Base-by-base conservation (phyloP, 92 coral and sea anemone species). In the Nematostella vectensis region DNA sequence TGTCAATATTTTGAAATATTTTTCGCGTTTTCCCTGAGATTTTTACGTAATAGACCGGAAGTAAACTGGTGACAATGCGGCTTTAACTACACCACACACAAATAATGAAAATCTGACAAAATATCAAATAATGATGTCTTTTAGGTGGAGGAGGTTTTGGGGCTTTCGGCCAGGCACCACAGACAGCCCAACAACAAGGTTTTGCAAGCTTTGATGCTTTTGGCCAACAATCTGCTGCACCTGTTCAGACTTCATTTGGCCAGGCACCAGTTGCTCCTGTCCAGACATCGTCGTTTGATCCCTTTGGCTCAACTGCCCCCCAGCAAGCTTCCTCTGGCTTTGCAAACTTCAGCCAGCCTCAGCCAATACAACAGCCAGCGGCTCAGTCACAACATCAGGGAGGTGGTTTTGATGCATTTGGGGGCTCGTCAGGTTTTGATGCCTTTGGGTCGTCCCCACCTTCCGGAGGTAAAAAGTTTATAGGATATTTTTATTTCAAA, bases 271-370 rank as follows among this genome's bases (percentile, higher is more conserved):
- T 40, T 12, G 60, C 48, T 50, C n/a, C n/a, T n/a, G n/a, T n/a
- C n/a, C n/a, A n/a, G n/a, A n/a, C n/a, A n/a, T n/a, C n/a, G n/a
- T 16, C 70, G 11, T 66, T 66, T 77, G 96, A 87, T 75, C 82
- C 76, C 16, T 88, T 88, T 78, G 88, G 93, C 17, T 67, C 86
- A 9, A 29, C 84, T 19, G 52, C 67, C 29, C 33, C 81, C 17
- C 91, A 77, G 43, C 79, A 82, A 37, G 84, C 75, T 36, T 87
- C 76, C 60, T 71, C 83, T 51, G 82, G 91, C 22, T 91, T 91
- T 75, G 89, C 85, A 23, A 88, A 95, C 62, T 91, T 91, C 78
- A 86, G 85, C 24, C 57, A 73, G 18, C 81, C 77, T 16, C 79
- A 52, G 55, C 68, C 61, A 43, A 71, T 45, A 26, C 84, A 44